Conservation (phyloP, 2,113 vertebrate species). For the Lonchura striata region DNA sequence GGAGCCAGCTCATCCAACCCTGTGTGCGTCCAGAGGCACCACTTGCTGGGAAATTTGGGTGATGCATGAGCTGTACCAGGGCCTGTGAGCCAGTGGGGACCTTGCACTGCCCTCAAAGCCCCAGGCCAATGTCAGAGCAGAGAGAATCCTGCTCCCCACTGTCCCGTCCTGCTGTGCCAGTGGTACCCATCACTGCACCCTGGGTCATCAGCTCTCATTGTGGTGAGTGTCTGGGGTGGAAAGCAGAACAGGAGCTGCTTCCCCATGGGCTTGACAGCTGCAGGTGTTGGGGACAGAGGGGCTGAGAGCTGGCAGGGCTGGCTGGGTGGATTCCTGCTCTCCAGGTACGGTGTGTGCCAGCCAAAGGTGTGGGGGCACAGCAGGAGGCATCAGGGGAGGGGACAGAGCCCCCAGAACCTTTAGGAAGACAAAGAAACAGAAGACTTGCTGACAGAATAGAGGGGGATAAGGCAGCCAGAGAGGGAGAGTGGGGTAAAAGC, state of each 20-base stretch:
- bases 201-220: fast-evolving
- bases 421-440: fast-evolving
- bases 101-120: fast-evolving
- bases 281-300: neutral
- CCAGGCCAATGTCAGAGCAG: fast-evolving
- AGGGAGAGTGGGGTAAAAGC: neutral
- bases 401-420: fast-evolving
- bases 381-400: neutral
- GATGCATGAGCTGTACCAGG: neutral
- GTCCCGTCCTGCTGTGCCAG: neutral
- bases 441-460: neutral
- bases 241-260: neutral
- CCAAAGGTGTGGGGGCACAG: fast-evolving
- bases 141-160: no score
- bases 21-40: no score
- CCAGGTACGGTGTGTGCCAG: fast-evolving
- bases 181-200: neutral
- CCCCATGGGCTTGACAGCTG: neutral
- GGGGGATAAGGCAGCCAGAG: neutral
- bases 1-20: neutral
- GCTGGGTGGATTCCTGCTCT: neutral
- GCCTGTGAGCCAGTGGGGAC: neutral
- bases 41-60: neutral
- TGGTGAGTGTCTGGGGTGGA: neutral
- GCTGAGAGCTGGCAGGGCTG: neutral